These are phyloP conservation scores for Karalla daura DNA, from an alignment of 2,797 vertebrate genomes.

Conservation along the genomic window DNA sequence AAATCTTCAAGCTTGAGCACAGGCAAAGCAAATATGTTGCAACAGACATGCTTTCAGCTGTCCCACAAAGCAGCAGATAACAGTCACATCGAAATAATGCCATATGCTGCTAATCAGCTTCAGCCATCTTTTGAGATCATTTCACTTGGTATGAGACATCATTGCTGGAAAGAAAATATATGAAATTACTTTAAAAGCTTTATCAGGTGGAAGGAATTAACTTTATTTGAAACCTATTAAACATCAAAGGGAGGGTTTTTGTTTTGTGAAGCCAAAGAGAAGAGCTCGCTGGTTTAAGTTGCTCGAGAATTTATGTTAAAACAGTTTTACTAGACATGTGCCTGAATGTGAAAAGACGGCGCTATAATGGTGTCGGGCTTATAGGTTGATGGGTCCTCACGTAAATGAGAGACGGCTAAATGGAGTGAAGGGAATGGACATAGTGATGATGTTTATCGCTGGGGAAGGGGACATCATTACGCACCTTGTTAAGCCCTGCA, in stretches of 20 bases:
- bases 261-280: slow-evolving; percentile 14
- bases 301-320: slow-evolving; percentile 38
- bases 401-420: slow-evolving; percentile 69
- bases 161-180: slow-evolving; percentile 3
- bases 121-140: slow-evolving; percentile 31
- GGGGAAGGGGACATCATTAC: slow-evolving; percentile 77
- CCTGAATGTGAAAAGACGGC: slow-evolving; percentile 44
- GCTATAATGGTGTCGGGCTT: slow-evolving; percentile 39
- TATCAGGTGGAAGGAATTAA: slow-evolving; percentile 23
- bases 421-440: slow-evolving; percentile 72
- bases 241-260: slow-evolving; percentile 23
- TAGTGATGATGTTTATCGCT: slow-evolving; percentile 73
- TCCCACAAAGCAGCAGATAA: background rate
- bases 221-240: slow-evolving; percentile 37
- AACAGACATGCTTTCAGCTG: background rate
- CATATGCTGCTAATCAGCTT: slow-evolving; percentile 7
- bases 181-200: slow-evolving; percentile 37
- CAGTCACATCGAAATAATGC: background rate
- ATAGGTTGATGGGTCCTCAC: slow-evolving; percentile 53
- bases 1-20: slow-evolving; percentile 12
- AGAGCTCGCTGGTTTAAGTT: slow-evolving; percentile 38
- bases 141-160: slow-evolving; percentile 17
- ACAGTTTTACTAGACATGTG: slow-evolving; percentile 25
- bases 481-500: slow-evolving; percentile 79
- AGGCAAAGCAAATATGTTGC: background rate